A percentile compares a stretch with the other conserved stretches of the same genome.
These are phyloP conservation scores for Sula dactylatra DNA, from an alignment of 2,113 vertebrate genomes.

Conservation along the genomic window DNA sequence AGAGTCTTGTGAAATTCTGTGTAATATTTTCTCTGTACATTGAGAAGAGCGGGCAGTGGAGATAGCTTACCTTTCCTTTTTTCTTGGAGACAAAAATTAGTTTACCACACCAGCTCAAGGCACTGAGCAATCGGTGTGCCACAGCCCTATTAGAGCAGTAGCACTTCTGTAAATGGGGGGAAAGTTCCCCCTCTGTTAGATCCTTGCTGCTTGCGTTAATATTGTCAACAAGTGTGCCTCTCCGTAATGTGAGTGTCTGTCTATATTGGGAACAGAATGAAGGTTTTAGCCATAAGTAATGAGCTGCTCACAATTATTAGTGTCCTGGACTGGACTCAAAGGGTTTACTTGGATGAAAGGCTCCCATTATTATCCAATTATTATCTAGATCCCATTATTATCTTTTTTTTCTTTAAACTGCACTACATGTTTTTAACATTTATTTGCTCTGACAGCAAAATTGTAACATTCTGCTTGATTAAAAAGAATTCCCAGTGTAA, in stretches of 20 bases:
- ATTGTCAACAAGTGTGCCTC: neutral
- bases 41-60: neutral
- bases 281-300: neutral
- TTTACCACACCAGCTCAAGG: neutral
- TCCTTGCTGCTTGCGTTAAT: neutral
- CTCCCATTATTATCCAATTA: neutral
- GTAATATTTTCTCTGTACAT: neutral
- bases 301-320: neutral
- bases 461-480: neutral
- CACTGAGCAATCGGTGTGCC: neutral
- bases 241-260: neutral
- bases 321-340: constrained; percentile 2
- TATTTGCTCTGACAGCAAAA: neutral
- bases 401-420: neutral
- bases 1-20: neutral
- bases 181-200: neutral
- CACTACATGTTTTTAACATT: neutral
- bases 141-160: neutral
- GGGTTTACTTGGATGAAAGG: neutral
- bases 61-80: neutral
- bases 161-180: neutral
- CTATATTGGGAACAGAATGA: neutral
- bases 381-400: neutral
- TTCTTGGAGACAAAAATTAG: neutral
- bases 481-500: neutral